A percentile compares a stretch with the other conserved stretches of the same genome.
phyloP scores from a whole-genome alignment of 2,113 vertebrate genomes.

The Perca schrenkii region DNA sequence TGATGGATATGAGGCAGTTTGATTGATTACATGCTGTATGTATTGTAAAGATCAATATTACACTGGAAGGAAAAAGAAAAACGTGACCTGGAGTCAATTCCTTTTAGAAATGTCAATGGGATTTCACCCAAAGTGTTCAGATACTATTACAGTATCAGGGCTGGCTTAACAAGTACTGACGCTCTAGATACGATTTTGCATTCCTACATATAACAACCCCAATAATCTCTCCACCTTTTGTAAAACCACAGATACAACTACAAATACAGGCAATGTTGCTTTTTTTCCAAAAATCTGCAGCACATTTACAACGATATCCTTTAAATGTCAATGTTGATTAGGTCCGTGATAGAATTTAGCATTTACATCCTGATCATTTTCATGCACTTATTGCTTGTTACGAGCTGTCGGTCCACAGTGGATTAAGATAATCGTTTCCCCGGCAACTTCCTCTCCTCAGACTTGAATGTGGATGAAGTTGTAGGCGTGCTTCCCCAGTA shows the following conservation, averaged over 20 bases:
- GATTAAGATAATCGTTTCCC: neutral
- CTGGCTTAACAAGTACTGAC: neutral
- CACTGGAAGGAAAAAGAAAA: no score
- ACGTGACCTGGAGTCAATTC: neutral
- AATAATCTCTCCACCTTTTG: neutral
- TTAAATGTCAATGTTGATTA: neutral
- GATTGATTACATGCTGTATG: slow-evolving; percentile 16
- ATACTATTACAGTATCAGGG: neutral
- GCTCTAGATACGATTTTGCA: neutral
- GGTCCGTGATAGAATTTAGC: neutral
- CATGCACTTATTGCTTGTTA: neutral
- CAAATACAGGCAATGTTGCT: neutral
- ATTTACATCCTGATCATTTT: neutral
- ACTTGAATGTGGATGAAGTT: neutral
- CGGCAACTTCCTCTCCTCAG: neutral
- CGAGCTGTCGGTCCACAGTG: neutral
- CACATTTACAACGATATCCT: neutral
- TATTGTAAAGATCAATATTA: slow-evolving; percentile 1
- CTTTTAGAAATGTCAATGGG: slow-evolving; percentile 7
- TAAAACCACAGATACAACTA: neutral
- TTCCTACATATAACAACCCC: neutral
- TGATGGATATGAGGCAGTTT: slow-evolving; percentile 27
- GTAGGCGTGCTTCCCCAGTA: neutral
- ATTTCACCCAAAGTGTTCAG: neutral
- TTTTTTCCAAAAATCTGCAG: neutral